Evolutionary conservation across 1,140 invertebrate genomes (phyloP).

Genomic region (Venustaconcha ellipsiformis): DNA sequence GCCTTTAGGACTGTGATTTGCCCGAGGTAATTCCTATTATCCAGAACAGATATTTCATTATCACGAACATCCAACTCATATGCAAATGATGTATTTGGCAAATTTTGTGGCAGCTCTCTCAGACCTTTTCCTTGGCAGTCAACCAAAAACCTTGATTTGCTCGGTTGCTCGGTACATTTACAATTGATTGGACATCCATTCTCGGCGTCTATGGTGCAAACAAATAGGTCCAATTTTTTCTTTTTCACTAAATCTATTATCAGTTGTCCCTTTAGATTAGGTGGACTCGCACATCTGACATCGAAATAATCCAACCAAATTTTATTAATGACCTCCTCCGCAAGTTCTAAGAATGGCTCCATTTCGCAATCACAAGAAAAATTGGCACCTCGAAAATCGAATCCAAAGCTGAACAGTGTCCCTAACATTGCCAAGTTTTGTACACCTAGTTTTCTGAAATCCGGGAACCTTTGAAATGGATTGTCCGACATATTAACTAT

Average conservation of each 20-base stretch:
- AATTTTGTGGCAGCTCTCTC: too few species aligned
- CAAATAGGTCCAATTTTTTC: too few species aligned
- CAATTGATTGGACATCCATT: too few species aligned
- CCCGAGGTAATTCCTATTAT: too few species aligned
- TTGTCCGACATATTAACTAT: slow-evolving; percentile 6
- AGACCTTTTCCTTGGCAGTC: too few species aligned
- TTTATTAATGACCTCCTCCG: neutral
- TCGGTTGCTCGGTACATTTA: too few species aligned
- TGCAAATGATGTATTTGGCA: too few species aligned
- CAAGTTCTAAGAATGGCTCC: slow-evolving; percentile 10
- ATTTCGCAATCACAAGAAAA: slow-evolving; percentile 22
- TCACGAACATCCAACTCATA: too few species aligned
- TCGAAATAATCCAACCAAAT: slow-evolving; percentile 11
- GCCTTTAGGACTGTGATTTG: too few species aligned
- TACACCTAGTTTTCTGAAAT: slow-evolving; percentile 13
- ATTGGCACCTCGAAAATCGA: slow-evolving; percentile 8
- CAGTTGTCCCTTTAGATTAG: neutral
- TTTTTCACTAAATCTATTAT: neutral
- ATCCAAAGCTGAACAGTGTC: slow-evolving; percentile 9
- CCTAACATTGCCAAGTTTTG: slow-evolving; percentile 8
- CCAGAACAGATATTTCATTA: too few species aligned
- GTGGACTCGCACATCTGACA: slow-evolving; percentile 12
- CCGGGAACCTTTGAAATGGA: slow-evolving; percentile 5
- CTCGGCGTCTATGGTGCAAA: too few species aligned
- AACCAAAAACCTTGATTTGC: too few species aligned